Percentiles rank a stretch among this genome's conserved stretches.
phyloP scores from a whole-genome alignment of 2,113 vertebrate genomes.

The Thryonomys swinderianus region DNA sequence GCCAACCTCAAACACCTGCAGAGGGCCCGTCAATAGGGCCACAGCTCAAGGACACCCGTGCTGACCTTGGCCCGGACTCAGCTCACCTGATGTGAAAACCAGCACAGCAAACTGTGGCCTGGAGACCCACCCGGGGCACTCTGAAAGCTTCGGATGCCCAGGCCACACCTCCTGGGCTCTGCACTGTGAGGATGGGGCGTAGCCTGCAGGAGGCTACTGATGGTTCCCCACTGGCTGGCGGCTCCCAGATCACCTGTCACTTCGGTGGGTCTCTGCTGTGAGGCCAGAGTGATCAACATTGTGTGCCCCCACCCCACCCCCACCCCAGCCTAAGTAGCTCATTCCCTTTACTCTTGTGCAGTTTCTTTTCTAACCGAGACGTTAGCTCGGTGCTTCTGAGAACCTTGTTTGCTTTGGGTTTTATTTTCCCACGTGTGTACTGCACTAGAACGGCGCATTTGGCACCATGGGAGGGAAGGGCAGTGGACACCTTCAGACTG shows the following conservation, averaged over 20 bases:
- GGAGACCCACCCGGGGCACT: neutral
- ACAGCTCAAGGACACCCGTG: neutral
- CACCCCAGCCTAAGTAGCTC: neutral
- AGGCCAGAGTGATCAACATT: no score
- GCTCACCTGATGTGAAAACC: neutral
- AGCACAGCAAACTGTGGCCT: neutral
- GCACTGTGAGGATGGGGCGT: neutral
- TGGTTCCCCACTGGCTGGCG: neutral
- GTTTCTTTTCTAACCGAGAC: neutral
- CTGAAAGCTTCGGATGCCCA: neutral
- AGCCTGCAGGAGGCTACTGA: neutral
- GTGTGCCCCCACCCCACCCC: rapidly evolving
- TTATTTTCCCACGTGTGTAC: neutral
- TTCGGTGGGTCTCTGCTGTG: no score
- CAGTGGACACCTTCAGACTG: neutral
- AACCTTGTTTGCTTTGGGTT: neutral
- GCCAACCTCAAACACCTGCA: neutral
- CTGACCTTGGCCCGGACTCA: neutral
- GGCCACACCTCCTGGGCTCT: neutral
- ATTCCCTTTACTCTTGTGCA: neutral
- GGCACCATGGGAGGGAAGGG: neutral
- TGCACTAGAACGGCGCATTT: neutral
- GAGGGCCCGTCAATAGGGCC: neutral
- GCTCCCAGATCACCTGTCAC: neutral
- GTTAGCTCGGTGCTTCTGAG: neutral